These are phyloP conservation scores for Yponomeuta cagnagella DNA, from an alignment of 2,888 invertebrate species.

Conservation along the genomic window DNA sequence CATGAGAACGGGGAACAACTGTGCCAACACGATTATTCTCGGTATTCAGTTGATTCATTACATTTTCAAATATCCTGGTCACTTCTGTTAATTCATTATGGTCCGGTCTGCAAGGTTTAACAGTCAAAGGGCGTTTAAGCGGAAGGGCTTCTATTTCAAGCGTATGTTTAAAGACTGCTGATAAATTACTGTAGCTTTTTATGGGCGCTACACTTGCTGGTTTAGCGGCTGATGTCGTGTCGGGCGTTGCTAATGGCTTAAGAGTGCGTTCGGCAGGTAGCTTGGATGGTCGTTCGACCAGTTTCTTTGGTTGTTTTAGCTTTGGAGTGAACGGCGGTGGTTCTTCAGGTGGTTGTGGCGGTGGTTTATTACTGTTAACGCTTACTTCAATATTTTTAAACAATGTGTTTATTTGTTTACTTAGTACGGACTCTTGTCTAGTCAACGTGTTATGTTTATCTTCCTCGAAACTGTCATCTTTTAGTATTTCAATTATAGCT, in stretches of 20 bases:
- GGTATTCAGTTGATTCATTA: background rate
- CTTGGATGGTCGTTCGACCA: background rate
- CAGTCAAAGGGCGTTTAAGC: background rate
- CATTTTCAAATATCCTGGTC: background rate
- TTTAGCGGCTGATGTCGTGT: background rate
- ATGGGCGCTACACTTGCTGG: background rate
- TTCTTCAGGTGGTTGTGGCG: background rate
- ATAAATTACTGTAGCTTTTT: background rate
- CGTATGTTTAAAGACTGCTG: background rate
- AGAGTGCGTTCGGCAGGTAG: background rate
- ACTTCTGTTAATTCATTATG: background rate
- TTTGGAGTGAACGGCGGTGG: background rate
- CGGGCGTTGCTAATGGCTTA: background rate
- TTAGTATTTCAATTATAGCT: background rate
- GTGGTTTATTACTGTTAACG: background rate
- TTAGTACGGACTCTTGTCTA: background rate
- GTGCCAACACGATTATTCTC: background rate
- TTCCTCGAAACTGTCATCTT: background rate
- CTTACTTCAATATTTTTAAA: background rate
- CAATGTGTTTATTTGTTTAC: background rate
- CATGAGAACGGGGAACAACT: background rate
- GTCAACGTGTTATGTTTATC: background rate
- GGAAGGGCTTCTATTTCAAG: background rate
- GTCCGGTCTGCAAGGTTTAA: background rate
- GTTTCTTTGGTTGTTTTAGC: background rate